These are phyloP conservation scores for Drosophila kurseongensis DNA, from an alignment of 1,140 invertebrate species.

Conservation along the genomic window DNA sequence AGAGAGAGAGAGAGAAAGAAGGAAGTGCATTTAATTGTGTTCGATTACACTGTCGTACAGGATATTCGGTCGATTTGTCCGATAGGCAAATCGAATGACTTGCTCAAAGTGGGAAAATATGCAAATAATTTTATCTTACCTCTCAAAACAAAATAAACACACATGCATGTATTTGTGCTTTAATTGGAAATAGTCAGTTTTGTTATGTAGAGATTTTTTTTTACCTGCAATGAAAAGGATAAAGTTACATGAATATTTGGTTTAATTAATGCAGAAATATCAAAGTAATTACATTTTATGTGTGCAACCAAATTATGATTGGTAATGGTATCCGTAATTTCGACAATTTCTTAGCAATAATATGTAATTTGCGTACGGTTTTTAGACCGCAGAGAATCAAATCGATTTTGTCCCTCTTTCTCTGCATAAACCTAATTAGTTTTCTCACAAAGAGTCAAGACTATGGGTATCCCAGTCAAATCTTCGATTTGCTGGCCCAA, in stretches of 20 bases:
- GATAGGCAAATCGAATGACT: constrained; percentile 12
- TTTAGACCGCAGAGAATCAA: constrained; percentile 7
- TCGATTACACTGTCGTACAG: constrained; percentile 17
- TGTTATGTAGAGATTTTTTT: neutral
- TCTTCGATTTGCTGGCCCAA: constrained; percentile 48
- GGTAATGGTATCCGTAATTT: constrained; percentile 8
- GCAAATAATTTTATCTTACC: constrained; percentile 18
- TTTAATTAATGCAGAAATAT: constrained; percentile 33
- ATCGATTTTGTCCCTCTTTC: neutral
- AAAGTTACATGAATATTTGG: constrained; percentile 7
- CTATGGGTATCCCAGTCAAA: constrained; percentile 18
- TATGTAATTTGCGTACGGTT: constrained; percentile 2
- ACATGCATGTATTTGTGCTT: too few species aligned
- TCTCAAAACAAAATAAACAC: neutral
- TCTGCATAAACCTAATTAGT: constrained; percentile 24
- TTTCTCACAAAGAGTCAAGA: constrained; percentile 5
- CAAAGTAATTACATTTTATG: constrained; percentile 10
- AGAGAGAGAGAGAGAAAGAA: too few species aligned
- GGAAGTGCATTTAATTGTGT: neutral
- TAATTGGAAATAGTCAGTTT: constrained; percentile 3
- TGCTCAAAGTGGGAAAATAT: neutral
- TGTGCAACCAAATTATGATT: neutral
- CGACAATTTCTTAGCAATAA: constrained; percentile 6
- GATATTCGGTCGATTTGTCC: neutral
- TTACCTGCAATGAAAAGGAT: constrained; percentile 58